Base-by-base conservation (phyloP, 2,113 vertebrate species). In the Synchiropus splendidus region DNA sequence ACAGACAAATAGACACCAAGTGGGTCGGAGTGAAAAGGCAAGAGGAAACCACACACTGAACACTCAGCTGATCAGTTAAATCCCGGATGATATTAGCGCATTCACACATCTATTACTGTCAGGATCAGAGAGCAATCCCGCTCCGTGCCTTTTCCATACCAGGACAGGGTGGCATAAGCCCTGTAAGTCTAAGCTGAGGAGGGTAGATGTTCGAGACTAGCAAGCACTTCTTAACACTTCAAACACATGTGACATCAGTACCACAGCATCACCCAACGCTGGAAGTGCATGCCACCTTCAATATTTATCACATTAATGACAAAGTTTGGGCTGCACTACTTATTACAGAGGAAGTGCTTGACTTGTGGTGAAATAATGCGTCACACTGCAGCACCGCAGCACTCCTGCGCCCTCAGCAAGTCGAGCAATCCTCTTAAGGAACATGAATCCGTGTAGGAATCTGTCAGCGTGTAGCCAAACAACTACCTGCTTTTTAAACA, bases 1-100 rank as follows among this genome's bases (percentile, higher is more conserved):
- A 64, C 61, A 74, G 48, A 77, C 54, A n/a, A n/a, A n/a, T n/a
- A 81, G 18, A 82, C 47, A 68, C 48, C 65, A 15, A 82, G 72
- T 82, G 78, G 75, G 78, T 83, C 48, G 12, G 67, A 58, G 63
- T 51, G 69, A 69, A 64, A 67, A 46, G 45, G 33, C 57, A 43
- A 48, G 31, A 16, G 38, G 53, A 64, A 66, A 46, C 43, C 49
- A 30, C 40, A 42, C 18, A 35, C 53, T 56, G 51, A 54, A 63
- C 62, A 53, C 11, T 17, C 44, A 35, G 45, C 54, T 48, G 42
- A 67, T 71, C 58, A 50, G 48, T 43, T 65, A 62, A 72, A 74
- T 27, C 57, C 52, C 2, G 8, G 17, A 59, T 46, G 50, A 70
- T 61, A 64, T 72, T 70, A 72, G 48, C 54, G 46, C 60, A 54